Evolutionary conservation across 2,888 invertebrate species (phyloP).

Genomic region (Ametastegia equiseti): DNA sequence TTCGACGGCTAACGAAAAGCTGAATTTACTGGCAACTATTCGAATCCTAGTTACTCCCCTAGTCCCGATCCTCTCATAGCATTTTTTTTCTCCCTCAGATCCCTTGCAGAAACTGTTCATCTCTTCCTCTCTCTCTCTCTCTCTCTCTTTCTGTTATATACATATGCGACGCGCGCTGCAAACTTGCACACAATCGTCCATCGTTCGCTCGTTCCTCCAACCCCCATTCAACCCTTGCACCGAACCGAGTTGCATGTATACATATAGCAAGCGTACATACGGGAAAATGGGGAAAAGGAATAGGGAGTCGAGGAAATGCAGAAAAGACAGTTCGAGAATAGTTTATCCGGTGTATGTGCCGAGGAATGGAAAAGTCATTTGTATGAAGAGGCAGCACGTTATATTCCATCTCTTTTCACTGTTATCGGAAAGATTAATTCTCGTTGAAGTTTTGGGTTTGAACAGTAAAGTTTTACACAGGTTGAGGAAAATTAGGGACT

Average conservation of each 20-base stretch:
- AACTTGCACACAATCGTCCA: constrained; percentile 53
- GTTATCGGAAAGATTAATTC: constrained; percentile 13
- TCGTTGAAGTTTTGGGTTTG: not conserved
- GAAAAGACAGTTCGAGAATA: constrained; percentile 41
- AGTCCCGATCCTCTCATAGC: not conserved
- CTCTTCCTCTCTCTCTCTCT: not conserved
- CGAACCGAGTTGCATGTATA: not conserved
- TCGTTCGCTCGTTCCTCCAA: constrained; percentile 12
- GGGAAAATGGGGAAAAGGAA: constrained; percentile 6
- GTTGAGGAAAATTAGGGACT: not conserved
- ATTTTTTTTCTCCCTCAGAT: constrained; percentile 6
- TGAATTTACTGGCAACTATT: constrained; percentile 39
- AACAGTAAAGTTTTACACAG: not conserved
- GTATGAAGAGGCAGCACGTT: constrained; percentile 26
- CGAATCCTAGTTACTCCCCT: constrained; percentile 34
- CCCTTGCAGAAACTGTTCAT: constrained; percentile 51
- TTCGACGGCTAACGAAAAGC: constrained; percentile 24
- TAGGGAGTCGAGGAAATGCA: constrained; percentile 14
- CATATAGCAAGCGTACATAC: constrained; percentile 12
- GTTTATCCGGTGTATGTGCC: constrained; percentile 37
- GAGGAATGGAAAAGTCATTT: constrained; percentile 41
- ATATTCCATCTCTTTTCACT: constrained; percentile 30
- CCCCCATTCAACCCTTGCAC: constrained; percentile 17
- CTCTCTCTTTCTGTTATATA: constrained; percentile 21
- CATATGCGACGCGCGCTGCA: constrained; percentile 51